Conservation (phyloP, 2,113 vertebrate species). For the Porphyrio hochstetteri region DNA sequence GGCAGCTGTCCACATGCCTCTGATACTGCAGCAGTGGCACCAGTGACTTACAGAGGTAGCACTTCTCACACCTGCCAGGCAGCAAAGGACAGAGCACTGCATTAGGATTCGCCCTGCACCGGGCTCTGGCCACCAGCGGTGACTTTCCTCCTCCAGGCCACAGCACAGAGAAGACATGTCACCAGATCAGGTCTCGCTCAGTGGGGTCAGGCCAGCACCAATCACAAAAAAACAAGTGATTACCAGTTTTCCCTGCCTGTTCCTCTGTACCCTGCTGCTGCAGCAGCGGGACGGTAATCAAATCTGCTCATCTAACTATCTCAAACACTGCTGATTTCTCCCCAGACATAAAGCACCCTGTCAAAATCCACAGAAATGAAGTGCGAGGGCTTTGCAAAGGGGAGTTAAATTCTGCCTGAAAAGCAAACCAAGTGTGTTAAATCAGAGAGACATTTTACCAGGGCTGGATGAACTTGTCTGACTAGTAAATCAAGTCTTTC, state of each 20-base stretch:
- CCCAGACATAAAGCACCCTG: conserved; percentile 76
- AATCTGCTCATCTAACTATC: conserved; percentile 76
- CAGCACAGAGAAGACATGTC: not conserved
- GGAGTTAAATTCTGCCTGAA: conserved; percentile 71
- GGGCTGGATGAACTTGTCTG: conserved; percentile 69
- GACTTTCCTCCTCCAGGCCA: conserved; percentile 53
- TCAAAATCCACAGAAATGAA: conserved; percentile 77
- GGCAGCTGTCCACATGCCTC: conserved; percentile 85
- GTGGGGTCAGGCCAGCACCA: conserved; percentile 51
- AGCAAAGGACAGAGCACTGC: conserved; percentile 57
- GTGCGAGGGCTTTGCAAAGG: conserved; percentile 64
- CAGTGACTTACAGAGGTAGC: conserved; percentile 84
- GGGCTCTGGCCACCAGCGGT: conserved; percentile 19
- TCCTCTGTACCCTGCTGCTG: conserved; percentile 69
- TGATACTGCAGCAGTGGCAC: conserved; percentile 81
- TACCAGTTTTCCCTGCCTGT: conserved; percentile 63
- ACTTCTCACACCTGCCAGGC: conserved; percentile 84
- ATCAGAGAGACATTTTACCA: conserved; percentile 69
- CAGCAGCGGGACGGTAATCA: conserved; percentile 74
- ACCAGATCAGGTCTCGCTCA: conserved; percentile 46
- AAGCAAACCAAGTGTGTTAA: conserved; percentile 72
- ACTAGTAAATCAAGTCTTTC: conserved; percentile 73
- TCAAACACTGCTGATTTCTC: conserved; percentile 74
- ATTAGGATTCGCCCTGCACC: conserved; percentile 61
- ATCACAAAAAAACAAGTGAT: conserved; percentile 60